These are phyloP conservation scores for Aphaenogaster floridana DNA, from an alignment of 1,140 invertebrate species.

Conservation along the genomic window DNA sequence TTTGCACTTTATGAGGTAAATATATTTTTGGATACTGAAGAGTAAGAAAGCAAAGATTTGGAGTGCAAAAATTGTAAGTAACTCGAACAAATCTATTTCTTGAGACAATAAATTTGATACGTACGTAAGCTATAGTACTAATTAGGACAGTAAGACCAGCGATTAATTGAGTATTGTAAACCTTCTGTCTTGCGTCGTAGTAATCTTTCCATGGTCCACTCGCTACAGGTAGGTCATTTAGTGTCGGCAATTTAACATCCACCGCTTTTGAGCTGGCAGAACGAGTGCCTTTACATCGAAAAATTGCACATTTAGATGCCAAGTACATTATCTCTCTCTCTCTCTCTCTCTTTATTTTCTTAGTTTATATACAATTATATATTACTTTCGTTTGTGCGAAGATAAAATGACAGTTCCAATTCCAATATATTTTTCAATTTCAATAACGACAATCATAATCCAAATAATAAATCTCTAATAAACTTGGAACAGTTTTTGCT, in stretches of 20 bases:
- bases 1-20: too few relatives aligned
- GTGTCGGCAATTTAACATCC: conserved; percentile 84
- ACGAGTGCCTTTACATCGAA: conserved; percentile 69
- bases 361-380: not conserved
- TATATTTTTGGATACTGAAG: too few relatives aligned
- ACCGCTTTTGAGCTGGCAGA: conserved; percentile 74
- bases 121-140: conserved; percentile 89
- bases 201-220: conserved; percentile 91
- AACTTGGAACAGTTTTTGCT: not conserved
- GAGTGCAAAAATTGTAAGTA: too few relatives aligned
- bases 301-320: not conserved
- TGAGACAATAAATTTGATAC: conserved; percentile 73
- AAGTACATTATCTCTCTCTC: not conserved
- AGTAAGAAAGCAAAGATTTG: too few relatives aligned
- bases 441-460: not conserved
- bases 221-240: conserved; percentile 92
- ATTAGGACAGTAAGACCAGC: conserved; percentile 88
- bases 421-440: not conserved
- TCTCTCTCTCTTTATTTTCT: not conserved
- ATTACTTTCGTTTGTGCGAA: not conserved
- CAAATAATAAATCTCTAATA: not conserved
- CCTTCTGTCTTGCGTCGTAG: conserved; percentile 89
- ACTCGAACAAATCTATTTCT: too few relatives aligned
- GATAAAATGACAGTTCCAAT: not conserved
- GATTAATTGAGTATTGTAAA: conserved; percentile 90